A percentile compares a stretch with the other conserved stretches of the same genome.
phyloP scores from a whole-genome alignment of 2,797 vertebrate species.

The Synanceia verrucosa region DNA sequence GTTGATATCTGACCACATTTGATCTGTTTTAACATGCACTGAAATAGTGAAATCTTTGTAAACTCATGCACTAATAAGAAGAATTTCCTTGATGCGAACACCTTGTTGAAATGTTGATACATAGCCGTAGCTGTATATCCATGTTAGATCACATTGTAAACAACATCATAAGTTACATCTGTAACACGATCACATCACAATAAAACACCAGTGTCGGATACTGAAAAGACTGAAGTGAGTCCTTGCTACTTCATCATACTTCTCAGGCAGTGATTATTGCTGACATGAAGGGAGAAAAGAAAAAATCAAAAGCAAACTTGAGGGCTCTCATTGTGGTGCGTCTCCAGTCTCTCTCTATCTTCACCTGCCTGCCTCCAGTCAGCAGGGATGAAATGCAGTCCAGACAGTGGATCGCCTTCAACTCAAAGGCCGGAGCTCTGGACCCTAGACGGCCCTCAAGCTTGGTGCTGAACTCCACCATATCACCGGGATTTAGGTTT shows the following conservation, averaged over 20 bases:
- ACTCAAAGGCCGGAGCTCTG: slow-evolving; percentile 91
- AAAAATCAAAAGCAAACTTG: slow-evolving; percentile 97
- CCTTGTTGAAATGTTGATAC: background rate
- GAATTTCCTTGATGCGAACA: background rate
- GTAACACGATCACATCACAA: background rate
- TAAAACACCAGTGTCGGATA: background rate
- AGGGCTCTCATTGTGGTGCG: slow-evolving; percentile 85
- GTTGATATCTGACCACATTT: background rate
- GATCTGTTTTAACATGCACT: background rate
- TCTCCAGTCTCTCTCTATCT: slow-evolving; percentile 95
- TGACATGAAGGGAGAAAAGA: slow-evolving; percentile 95
- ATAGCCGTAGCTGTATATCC: background rate
- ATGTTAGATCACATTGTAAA: slow-evolving; percentile 47
- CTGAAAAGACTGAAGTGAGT: background rate
- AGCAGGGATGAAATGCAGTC: slow-evolving; percentile 87
- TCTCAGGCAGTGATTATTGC: slow-evolving; percentile 78
- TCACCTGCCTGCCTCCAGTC: slow-evolving; percentile 88
- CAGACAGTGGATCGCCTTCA: slow-evolving; percentile 95
- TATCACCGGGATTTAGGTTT: slow-evolving; percentile 88
- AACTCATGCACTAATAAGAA: slow-evolving; percentile 18
- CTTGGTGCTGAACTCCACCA: slow-evolving; percentile 95
- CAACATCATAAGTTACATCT: background rate
- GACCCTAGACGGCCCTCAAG: slow-evolving; percentile 93
- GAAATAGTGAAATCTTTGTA: slow-evolving; percentile 6
- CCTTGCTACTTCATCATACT: background rate